Conservation (phyloP, 2,888 invertebrate species). For the Trissolcus japonicus region DNA sequence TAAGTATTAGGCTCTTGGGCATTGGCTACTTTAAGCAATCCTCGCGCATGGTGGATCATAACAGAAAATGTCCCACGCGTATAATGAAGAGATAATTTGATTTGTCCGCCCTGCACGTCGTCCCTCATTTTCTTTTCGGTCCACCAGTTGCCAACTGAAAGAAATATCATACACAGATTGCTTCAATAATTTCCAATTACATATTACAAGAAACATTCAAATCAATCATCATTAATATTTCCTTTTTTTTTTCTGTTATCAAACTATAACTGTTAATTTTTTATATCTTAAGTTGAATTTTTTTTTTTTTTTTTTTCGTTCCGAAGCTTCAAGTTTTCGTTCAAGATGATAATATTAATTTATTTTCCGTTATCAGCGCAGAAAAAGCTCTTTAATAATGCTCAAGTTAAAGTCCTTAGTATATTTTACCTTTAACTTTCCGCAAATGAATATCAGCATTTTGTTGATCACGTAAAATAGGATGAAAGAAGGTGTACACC, state of each 20-base stretch:
- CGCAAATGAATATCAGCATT: conserved; percentile 88
- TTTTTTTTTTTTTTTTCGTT: not conserved
- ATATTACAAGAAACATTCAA: too few relatives aligned
- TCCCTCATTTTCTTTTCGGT: conserved; percentile 70
- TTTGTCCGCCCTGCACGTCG: conserved; percentile 81
- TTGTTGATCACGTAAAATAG: conserved; percentile 94
- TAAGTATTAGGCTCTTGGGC: conserved; percentile 92
- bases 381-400: conserved; percentile 8
- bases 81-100: conserved; percentile 88
- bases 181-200: too few relatives aligned
- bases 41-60: conserved; percentile 94
- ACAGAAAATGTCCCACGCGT: conserved; percentile 85
- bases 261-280: not conserved
- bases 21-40: conserved; percentile 86
- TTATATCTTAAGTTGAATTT: not conserved
- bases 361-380: not conserved
- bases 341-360: not conserved
- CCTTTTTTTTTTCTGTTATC: not conserved
- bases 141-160: conserved; percentile 75
- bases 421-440: conserved; percentile 83
- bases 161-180: conserved; percentile 10
- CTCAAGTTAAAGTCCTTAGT: conserved; percentile 3
- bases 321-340: not conserved
- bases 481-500: conserved; percentile 99
- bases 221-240: not conserved